Base-by-base conservation (phyloP, 2,888 invertebrate species). In the Leuctra nigra region DNA sequence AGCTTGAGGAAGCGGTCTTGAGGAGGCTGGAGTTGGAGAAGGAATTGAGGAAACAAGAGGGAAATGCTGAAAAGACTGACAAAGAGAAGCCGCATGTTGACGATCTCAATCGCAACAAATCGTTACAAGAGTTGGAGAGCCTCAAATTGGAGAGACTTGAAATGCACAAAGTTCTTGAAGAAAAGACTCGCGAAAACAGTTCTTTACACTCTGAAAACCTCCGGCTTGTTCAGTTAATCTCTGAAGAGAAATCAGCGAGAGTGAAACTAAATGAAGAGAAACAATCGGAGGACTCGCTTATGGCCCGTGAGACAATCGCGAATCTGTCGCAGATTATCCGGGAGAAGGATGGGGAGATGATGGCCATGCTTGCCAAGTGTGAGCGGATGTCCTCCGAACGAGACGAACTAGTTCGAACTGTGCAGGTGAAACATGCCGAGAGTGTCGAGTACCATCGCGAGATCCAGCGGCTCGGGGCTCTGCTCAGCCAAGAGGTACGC, bases 341-440 rank as follows among this genome's bases (percentile, higher is more conserved):
- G 3, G 73, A 73, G 59, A 71, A 71, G 57, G 73, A 74, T 59
- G 58, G 71, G 41, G 75, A 75, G 62, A 68, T 74, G 13, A 73
- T 72, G 56, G 69, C 72, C 9, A 61, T 75, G 29, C 69, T 66
- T 39, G 68, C 69, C 56, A 71, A 72, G 56, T 73, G 70, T 58
- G 63, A 67, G 13, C 69, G 70, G 4, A 62, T 68, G 2, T 38
- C 65, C 4, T 16, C 29, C 1, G 70, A 74, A 6, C 83, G 86
- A 64, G 83, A 86, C 67, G 79, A 81, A 41, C 82, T 91, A 65
- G 72, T 88, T n/a, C 80, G 86, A 14, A 81, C 79, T 18, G 65
- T 93, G 0, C 87, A 86, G 65, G 75, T 83, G 56, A 94, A 94
- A 71, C 92, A 94, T 66, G 81, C 86, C 58, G 93, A 94, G 73